Evolutionary conservation across 2,888 invertebrate genomes (phyloP).

Genomic region (Pandemis heparana): DNA sequence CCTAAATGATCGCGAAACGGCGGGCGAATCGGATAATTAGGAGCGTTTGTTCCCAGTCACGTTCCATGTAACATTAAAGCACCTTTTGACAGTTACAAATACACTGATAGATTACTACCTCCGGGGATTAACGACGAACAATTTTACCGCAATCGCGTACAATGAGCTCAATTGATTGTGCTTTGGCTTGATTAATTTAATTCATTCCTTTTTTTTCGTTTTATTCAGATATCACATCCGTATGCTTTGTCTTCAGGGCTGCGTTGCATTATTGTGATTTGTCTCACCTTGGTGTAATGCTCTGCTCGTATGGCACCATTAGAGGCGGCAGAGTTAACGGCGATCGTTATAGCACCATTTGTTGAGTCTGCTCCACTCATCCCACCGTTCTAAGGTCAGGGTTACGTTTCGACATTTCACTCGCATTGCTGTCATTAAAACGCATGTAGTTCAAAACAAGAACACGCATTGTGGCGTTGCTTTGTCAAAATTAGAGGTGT

Average conservation of each 20-base stretch:
- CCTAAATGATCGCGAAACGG: constrained; percentile 57
- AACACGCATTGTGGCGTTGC: constrained; percentile 44
- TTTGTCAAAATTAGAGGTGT: constrained; percentile 34
- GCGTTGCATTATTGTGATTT: constrained; percentile 51
- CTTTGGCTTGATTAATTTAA: constrained; percentile 40
- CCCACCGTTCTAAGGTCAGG: constrained; percentile 64
- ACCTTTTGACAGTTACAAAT: constrained; percentile 55
- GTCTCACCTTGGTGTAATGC: constrained; percentile 72
- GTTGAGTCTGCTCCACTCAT: constrained; percentile 53
- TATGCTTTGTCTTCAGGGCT: constrained; percentile 57
- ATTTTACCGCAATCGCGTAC: constrained; percentile 23
- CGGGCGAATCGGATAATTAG: constrained; percentile 67
- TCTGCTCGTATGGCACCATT: constrained; percentile 64
- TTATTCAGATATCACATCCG: constrained; percentile 42
- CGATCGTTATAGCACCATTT: constrained; percentile 69
- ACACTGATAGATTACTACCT: constrained; percentile 24
- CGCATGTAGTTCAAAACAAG: constrained; percentile 47
- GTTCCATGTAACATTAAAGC: constrained; percentile 55
- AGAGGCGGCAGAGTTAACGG: constrained; percentile 47
- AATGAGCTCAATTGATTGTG: constrained; percentile 59
- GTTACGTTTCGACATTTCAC: constrained; percentile 52
- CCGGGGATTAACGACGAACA: constrained; percentile 14
- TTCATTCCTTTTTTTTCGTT: constrained; percentile 39
- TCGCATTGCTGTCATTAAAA: constrained; percentile 44
- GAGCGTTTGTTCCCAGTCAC: constrained; percentile 66